Evolutionary conservation across 92 coral and sea anemone species (phyloP).

Genomic region (Phenganax marumi): DNA sequence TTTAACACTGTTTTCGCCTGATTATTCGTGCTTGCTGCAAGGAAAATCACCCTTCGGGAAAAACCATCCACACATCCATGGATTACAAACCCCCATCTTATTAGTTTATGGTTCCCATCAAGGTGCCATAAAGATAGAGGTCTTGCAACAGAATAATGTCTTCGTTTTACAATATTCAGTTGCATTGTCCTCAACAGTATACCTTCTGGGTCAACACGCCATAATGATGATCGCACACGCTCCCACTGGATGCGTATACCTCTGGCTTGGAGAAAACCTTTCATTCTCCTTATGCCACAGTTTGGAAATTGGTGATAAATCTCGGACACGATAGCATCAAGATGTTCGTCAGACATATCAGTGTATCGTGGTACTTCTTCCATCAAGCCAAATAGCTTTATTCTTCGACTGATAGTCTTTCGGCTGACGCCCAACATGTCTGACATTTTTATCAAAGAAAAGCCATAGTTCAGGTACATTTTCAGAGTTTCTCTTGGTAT

Average conservation of each 20-base stretch:
- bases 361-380: constrained; percentile 17
- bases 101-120: too few species aligned
- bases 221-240: constrained; percentile 37
- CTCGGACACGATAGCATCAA: constrained; percentile 31
- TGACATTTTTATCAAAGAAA: constrained; percentile 36
- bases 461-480: constrained; percentile 34
- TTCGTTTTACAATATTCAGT: constrained; percentile 38
- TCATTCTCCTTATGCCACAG: constrained; percentile 56
- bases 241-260: constrained; percentile 46
- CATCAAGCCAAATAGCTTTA: constrained; percentile 15
- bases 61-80: constrained; percentile 65
- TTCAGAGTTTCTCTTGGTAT: constrained; percentile 44
- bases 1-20: constrained; percentile 52
- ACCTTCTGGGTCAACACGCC: constrained; percentile 53
- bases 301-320: constrained; percentile 39
- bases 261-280: constrained; percentile 41
- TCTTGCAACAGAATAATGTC: constrained; percentile 35
- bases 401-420: constrained; percentile 41
- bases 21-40: constrained; percentile 57
- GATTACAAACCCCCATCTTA: constrained; percentile 60
- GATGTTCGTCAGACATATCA: constrained; percentile 32
- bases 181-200: constrained; percentile 44
- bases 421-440: constrained; percentile 32
- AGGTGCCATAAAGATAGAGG: constrained; percentile 1
- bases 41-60: constrained; percentile 58